Percentiles rank a stretch among this genome's conserved stretches.
phyloP scores from a whole-genome alignment of 2,888 invertebrate species.

The Eremobia ochroleuca region DNA sequence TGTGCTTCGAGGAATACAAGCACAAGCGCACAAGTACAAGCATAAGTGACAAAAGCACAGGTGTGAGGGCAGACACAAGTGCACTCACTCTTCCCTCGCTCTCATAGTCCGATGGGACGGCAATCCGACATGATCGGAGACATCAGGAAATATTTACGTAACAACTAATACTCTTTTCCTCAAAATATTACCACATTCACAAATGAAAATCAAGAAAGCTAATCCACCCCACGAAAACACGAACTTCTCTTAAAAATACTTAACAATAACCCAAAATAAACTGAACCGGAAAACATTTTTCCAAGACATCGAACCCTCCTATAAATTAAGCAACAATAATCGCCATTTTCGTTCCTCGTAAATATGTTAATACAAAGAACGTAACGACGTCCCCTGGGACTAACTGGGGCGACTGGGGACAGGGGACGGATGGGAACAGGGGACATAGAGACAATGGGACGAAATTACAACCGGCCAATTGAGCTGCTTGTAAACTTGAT shows the following conservation, averaged over 20 bases:
- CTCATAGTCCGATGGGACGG: not conserved
- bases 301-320: conserved; percentile 52
- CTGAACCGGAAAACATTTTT: conserved; percentile 46
- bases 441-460: conserved; percentile 87
- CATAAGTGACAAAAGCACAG: no score
- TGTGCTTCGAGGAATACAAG: no score
- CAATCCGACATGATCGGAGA: not conserved
- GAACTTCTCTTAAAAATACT: not conserved
- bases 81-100: not conserved
- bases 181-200: not conserved
- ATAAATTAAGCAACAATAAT: conserved; percentile 79
- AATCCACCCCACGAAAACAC: not conserved
- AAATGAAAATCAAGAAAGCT: not conserved
- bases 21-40: no score
- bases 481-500: conserved; percentile 88
- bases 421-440: conserved; percentile 73
- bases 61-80: not conserved
- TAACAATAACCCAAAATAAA: conserved; percentile 21
- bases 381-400: conserved; percentile 83
- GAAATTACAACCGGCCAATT: conserved; percentile 90
- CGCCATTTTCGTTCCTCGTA: conserved; percentile 77
- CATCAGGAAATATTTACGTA: not conserved
- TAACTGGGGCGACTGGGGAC: conserved; percentile 65
- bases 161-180: not conserved
- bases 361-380: conserved; percentile 84